These are phyloP conservation scores for Tridacna crocea DNA, from an alignment of 2,888 invertebrate genomes.

Conservation along the genomic window DNA sequence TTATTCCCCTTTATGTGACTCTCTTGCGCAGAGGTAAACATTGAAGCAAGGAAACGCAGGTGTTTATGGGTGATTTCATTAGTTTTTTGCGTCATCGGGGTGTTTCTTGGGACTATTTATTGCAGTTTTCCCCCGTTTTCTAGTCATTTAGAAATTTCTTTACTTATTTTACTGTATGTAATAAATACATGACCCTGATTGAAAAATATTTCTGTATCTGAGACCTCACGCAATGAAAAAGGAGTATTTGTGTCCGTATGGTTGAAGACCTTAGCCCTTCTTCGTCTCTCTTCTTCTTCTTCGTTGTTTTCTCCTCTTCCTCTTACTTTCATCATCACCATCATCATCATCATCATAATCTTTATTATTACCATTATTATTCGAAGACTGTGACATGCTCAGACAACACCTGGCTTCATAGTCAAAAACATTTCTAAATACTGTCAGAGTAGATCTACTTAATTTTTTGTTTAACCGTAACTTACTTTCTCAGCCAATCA, in stretches of 20 bases:
- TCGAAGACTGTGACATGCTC: too few relatives aligned
- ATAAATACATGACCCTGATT: not conserved
- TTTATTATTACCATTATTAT: too few relatives aligned
- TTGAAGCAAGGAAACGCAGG: slow-evolving; percentile 41
- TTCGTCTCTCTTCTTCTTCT: too few relatives aligned
- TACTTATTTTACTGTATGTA: not conserved
- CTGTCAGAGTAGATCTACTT: too few relatives aligned
- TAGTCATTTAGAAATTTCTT: slow-evolving; percentile 10
- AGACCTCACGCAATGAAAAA: not conserved
- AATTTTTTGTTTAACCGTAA: too few relatives aligned
- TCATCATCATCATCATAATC: too few relatives aligned
- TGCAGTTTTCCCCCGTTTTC: slow-evolving; percentile 6
- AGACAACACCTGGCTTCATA: too few relatives aligned
- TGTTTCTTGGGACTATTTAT: slow-evolving; percentile 13
- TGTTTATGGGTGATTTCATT: slow-evolving; percentile 52
- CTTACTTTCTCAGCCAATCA: too few relatives aligned
- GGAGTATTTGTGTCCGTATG: not conserved
- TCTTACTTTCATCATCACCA: too few relatives aligned
- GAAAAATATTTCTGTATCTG: not conserved
- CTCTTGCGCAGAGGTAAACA: slow-evolving; percentile 12
- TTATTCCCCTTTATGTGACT: slow-evolving; percentile 30
- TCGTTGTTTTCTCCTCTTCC: too few relatives aligned
- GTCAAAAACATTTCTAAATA: too few relatives aligned
- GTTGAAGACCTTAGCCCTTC: too few relatives aligned
- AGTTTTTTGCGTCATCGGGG: slow-evolving; percentile 45